Conservation (phyloP, 53 echinoderm and acorn worm species). For the Crossaster papposus region DNA sequence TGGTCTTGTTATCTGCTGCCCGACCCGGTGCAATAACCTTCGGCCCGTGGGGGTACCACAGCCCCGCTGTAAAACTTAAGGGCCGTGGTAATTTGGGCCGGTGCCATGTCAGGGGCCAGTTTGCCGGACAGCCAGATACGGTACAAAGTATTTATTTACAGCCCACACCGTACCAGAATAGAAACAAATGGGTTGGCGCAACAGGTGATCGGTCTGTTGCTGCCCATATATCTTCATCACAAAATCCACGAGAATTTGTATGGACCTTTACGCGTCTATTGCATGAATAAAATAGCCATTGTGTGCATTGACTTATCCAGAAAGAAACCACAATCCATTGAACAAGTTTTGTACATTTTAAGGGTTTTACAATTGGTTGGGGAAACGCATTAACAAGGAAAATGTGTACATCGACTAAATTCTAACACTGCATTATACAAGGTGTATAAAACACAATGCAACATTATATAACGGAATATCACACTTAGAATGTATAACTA, state of each 20-base stretch:
- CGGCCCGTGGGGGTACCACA: background rate
- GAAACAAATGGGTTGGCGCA: background rate
- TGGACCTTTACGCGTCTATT: background rate
- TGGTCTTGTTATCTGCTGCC: background rate
- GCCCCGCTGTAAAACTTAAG: slow-evolving; percentile 20
- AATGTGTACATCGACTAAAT: too few species aligned
- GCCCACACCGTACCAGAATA: slow-evolving; percentile 16
- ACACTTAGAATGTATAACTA: too few species aligned
- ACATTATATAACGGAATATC: too few species aligned
- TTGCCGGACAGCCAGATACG: slow-evolving; percentile 7
- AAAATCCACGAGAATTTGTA: background rate
- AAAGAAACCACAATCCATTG: background rate
- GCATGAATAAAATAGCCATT: background rate
- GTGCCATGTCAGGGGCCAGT: slow-evolving; percentile 51
- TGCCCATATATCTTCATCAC: slow-evolving; percentile 46
- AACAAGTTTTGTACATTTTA: background rate
- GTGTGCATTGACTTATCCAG: background rate
- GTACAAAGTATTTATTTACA: slow-evolving; percentile 41
- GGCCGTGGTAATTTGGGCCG: slow-evolving; percentile 30
- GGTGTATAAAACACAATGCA: too few species aligned
- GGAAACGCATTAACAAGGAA: too few species aligned
- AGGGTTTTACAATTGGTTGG: too few species aligned
- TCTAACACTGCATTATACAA: too few species aligned
- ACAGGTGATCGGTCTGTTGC: slow-evolving; percentile 26
- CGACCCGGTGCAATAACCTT: slow-evolving; percentile 45